A percentile compares a stretch with the other conserved stretches of the same genome.
These are phyloP conservation scores for Troilus luridus DNA, from an alignment of 2,888 invertebrate genomes.

Conservation along the genomic window DNA sequence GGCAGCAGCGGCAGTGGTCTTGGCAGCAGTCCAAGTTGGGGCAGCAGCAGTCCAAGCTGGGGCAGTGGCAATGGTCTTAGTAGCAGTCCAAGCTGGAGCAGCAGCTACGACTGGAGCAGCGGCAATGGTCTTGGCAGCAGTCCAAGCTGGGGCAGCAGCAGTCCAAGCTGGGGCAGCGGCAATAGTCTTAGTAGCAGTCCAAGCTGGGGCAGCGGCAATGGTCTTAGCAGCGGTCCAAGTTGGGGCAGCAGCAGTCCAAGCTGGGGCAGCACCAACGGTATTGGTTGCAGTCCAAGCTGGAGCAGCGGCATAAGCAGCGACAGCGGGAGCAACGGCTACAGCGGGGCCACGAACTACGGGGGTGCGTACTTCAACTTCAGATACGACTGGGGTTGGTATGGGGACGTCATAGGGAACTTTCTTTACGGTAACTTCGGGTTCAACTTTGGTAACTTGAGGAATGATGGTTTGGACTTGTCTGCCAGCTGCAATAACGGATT, in stretches of 20 bases:
- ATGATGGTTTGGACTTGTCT: constrained; percentile 68
- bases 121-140: background rate
- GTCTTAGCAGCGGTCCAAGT: background rate
- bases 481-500: constrained; percentile 68
- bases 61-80: constrained; percentile 66
- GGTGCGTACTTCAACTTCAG: constrained; percentile 67
- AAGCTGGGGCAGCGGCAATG: background rate
- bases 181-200: background rate
- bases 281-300: constrained; percentile 67
- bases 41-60: constrained; percentile 63
- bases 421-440: constrained; percentile 68
- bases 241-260: constrained; percentile 25
- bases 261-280: constrained; percentile 63
- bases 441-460: constrained; percentile 68
- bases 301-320: constrained; percentile 66
- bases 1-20: background rate
- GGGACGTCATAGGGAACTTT: constrained; percentile 66
- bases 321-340: constrained; percentile 65
- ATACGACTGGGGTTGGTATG: constrained; percentile 66
- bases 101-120: constrained; percentile 14
- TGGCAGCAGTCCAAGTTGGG: background rate
- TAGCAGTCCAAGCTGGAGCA: constrained; percentile 23
- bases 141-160: constrained; percentile 9
- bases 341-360: constrained; percentile 65
- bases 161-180: constrained; percentile 65